Percentiles rank a stretch among this genome's conserved stretches.
phyloP scores from a whole-genome alignment of 1,140 invertebrate genomes.

The Drosophila trapezifrons region DNA sequence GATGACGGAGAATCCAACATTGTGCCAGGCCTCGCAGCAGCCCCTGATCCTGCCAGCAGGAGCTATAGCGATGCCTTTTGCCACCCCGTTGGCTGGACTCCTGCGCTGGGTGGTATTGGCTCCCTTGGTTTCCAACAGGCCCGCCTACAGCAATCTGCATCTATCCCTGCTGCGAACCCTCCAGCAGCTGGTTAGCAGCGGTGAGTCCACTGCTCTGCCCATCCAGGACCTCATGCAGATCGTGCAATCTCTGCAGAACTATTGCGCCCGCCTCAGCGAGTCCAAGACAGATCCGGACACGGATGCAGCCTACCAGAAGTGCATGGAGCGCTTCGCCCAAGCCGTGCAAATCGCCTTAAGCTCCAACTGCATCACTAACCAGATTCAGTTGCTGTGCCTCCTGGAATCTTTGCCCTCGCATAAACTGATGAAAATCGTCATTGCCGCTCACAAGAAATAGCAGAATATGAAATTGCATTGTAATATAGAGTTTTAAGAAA shows the following conservation, averaged over 20 bases:
- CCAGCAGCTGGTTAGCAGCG: conserved; percentile 84
- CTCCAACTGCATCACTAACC: conserved; percentile 90
- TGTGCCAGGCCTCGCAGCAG: conserved; percentile 90
- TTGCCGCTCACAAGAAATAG: conserved; percentile 83
- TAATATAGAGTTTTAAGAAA: conserved; percentile 9
- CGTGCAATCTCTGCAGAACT: conserved; percentile 83
- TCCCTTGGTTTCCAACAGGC: conserved; percentile 85
- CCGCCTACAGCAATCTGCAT: conserved; percentile 87
- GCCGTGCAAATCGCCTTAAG: conserved; percentile 90
- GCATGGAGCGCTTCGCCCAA: conserved; percentile 90
- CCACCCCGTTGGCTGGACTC: conserved; percentile 91
- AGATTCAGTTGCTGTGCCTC: conserved; percentile 86
- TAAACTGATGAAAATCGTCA: conserved; percentile 86
- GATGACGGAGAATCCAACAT: conserved; percentile 87
- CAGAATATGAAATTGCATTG: conserved; percentile 7
- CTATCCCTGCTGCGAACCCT: conserved; percentile 87
- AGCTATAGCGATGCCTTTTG: conserved; percentile 92
- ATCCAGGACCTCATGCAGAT: conserved; percentile 86
- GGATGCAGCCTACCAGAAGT: conserved; percentile 84
- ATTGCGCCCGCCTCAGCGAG: conserved; percentile 83
- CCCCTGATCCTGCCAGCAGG: conserved; percentile 89
- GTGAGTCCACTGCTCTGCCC: conserved; percentile 86
- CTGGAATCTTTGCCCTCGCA: conserved; percentile 86
- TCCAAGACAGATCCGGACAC: conserved; percentile 50
- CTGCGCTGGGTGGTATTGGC: conserved; percentile 89